Base-by-base conservation (phyloP, 2,888 invertebrate species). In the Caenorhabditis sp. region DNA sequence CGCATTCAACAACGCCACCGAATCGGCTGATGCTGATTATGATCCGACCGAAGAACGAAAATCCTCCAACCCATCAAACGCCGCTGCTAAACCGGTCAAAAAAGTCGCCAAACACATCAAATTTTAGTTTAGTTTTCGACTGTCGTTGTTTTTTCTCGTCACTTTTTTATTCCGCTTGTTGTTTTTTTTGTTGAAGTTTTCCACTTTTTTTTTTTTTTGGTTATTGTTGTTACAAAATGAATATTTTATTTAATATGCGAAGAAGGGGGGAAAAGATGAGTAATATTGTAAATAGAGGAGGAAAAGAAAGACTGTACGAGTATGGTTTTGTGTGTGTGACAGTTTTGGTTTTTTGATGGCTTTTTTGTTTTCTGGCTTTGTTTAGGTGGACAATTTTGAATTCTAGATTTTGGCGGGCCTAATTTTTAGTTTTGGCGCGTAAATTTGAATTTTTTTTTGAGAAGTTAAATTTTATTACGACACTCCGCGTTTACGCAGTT, bases 1-100 rank as follows among this genome's bases (percentile, higher is more conserved):
- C 12, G 17, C 17, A 43, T 43, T 43, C 17, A 17, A 43, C 17
- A 43, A 43, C 17, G n/a, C 12, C 8, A 56, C 52, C 1, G 64
- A 67, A 53, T 74, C 74, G 8, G 74, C 74, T 1, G 74, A 74
- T 27, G 74, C 67, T 8, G 74, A 74, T 21, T 74, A 74, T 59
- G 74, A 74, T 67, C 74, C 74, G 17, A 69, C 69, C 8, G 69
- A 67, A 31, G 27, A 49, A n/a, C 31, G 31, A 31, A 4, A 31
- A 31, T 10, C 4, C 4, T 31, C 31, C 31, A 31, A 31, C 31
- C 31, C 31, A 31, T 31, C 31, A 31, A 31, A 31, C 10, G 10
- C 4, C 10, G 31, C 31, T 31, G 31, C 54, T 25, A 43, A 60
- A n/a, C 52, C 61, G 7, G 43, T 31, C 1, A 65, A 73, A 23